Evolutionary conservation across 2,113 vertebrate genomes (phyloP), one percentile per base, ranked within the genome.

Genomic region (Ptilorrhoa leucosticta): DNA sequence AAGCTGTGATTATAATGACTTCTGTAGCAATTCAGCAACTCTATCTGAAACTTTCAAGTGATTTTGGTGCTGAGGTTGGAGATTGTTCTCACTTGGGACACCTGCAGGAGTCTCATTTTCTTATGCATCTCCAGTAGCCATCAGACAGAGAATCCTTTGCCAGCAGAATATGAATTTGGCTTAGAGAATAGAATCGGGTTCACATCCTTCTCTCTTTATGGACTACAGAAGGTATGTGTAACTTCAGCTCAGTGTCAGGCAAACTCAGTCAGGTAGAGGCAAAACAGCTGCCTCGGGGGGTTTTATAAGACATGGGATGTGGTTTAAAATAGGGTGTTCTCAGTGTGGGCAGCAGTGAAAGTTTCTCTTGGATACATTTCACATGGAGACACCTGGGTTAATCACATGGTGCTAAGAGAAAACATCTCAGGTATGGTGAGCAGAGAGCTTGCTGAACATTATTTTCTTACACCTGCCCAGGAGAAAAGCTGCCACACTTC

Each of bases 321-420:
- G 44, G 33, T 83, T 30, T 33, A 18, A 44, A 66, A 7, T 1
- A 40, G n/a, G 9, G 18, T 56, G 37, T 5, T 72, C n/a, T 73
- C 61, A 69, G 18, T 23, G 39, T 30, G n/a, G 47, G 5, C 35
- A 68, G 56, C 61, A 35, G 39, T 37, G 66, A 33, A 24, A 30
- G 30, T 18, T n/a, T 63, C 69, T 75, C 60, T 51, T 28, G 22
- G 69, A 22, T 20, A 20, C 13, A 7, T 37, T 79, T 77, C 15
- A 4, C 53, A 10, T 53, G 63, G 61, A 33, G 24, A 22, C 27
- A 30, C 21, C 30, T n/a, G 48, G 24, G n/a, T 61, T 64, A 88
- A 27, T 10, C 10, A 7, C 0, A 0, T 35, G 37, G 33, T 19
- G 11, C 20, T 31, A 3, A 30, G 35, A 51, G 47, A n/a, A 66